These are phyloP conservation scores for Sweltsa coloradensis DNA, from an alignment of 1,140 invertebrate species.

Conservation along the genomic window DNA sequence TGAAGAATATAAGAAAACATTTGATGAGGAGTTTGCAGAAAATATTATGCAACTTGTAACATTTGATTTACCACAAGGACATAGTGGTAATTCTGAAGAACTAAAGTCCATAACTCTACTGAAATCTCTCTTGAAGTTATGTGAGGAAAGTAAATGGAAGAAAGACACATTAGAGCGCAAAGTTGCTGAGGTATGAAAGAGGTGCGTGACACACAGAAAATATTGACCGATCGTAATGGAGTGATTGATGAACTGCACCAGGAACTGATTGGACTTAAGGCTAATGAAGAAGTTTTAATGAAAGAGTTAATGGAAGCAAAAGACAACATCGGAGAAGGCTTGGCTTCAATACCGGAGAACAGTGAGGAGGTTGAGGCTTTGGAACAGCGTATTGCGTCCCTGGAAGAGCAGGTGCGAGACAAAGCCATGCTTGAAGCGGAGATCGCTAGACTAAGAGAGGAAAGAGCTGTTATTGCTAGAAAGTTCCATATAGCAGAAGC, in stretches of 20 bases:
- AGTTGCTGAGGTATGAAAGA: constrained; percentile 27
- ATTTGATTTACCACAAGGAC: constrained; percentile 16
- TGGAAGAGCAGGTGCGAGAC: constrained; percentile 7
- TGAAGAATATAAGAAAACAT: background rate
- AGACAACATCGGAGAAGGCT: constrained; percentile 25
- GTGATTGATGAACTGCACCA: constrained; percentile 26
- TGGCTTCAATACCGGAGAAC: constrained; percentile 31
- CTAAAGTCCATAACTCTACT: constrained; percentile 23
- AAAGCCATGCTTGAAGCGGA: constrained; percentile 8
- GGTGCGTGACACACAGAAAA: constrained; percentile 21
- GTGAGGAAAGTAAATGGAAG: constrained; percentile 29
- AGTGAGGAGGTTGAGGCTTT: constrained; percentile 24
- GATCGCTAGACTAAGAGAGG: constrained; percentile 4
- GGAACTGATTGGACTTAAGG: constrained; percentile 29
- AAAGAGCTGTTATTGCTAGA: background rate
- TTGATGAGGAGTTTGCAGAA: constrained; percentile 17
- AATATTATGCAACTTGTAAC: constrained; percentile 27
- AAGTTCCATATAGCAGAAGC: background rate
- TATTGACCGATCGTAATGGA: background rate
- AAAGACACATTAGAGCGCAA: constrained; percentile 30
- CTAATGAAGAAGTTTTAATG: constrained; percentile 26
- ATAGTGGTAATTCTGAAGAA: constrained; percentile 17
- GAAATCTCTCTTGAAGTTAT: constrained; percentile 25
- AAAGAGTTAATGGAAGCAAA: constrained; percentile 21
- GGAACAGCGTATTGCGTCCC: background rate